A percentile compares a stretch with the other conserved stretches of the same genome.
Conservation (phyloP, 2,113 vertebrate genomes). For the Puffinus mauretanicus region DNA sequence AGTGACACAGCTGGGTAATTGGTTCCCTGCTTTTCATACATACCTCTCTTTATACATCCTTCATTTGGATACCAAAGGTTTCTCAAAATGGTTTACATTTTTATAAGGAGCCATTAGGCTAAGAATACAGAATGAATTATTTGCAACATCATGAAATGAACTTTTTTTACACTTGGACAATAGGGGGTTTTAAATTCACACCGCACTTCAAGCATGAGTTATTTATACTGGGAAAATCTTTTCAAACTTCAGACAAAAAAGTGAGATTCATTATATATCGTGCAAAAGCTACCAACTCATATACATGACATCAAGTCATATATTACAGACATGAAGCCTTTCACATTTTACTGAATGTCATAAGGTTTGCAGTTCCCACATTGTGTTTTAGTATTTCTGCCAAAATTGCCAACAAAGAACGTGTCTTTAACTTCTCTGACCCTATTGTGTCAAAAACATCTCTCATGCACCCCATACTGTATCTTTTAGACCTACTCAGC, state of each 20-base stretch:
- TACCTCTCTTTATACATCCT: background rate
- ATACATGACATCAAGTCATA: constrained; percentile 80
- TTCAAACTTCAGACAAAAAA: constrained; percentile 63
- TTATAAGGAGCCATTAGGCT: background rate
- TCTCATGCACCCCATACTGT: constrained; percentile 65
- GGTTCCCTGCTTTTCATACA: background rate
- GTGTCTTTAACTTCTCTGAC: constrained; percentile 77
- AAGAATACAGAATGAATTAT: background rate
- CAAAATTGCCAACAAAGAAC: constrained; percentile 73
- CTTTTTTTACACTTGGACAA: background rate
- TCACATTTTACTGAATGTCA: constrained; percentile 71
- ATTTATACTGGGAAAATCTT: constrained; percentile 66
- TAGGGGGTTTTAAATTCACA: constrained; percentile 30
- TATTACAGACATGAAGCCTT: constrained; percentile 73
- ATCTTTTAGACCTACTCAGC: constrained; percentile 64
- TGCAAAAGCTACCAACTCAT: constrained; percentile 77
- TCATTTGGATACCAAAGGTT: background rate
- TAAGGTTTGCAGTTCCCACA: constrained; percentile 66
- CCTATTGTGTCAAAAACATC: constrained; percentile 78
- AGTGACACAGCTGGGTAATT: background rate
- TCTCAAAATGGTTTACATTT: background rate
- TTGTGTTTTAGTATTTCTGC: constrained; percentile 73
- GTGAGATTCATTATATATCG: constrained; percentile 71
- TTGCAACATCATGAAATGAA: background rate
- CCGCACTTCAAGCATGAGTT: constrained; percentile 28